Percentiles rank a stretch among this genome's conserved stretches.
phyloP scores from a whole-genome alignment of 2,113 vertebrate genomes.

The Ranitomeya imitator region DNA sequence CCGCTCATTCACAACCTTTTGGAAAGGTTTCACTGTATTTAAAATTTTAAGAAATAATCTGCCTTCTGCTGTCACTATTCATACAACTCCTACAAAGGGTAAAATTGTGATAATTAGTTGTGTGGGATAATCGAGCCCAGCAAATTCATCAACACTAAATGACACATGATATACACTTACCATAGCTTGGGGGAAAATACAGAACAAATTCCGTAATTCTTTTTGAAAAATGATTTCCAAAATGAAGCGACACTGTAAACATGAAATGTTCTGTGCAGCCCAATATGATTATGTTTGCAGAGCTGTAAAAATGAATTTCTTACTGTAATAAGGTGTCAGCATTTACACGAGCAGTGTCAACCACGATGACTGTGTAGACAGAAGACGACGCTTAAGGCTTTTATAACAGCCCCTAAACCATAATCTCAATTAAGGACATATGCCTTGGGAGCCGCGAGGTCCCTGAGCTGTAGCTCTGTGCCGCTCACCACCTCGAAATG shows the following conservation, averaged over 20 bases:
- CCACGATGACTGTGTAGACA: background rate
- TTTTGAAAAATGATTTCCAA: background rate
- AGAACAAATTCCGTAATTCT: background rate
- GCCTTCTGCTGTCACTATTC: no score
- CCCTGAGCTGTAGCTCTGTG: constrained; percentile 45
- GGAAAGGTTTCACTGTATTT: no score
- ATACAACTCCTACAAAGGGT: no score
- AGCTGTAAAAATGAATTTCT: constrained; percentile 1
- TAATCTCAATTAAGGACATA: constrained; percentile 61
- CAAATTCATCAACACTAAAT: no score
- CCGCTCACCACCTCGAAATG: constrained; percentile 61
- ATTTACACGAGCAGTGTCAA: constrained; percentile 35
- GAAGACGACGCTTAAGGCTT: constrained; percentile 31
- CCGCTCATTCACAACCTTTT: no score
- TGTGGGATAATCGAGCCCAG: no score
- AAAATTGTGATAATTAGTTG: no score
- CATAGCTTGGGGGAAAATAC: background rate
- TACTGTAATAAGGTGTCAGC: constrained; percentile 23
- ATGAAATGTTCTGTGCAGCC: background rate
- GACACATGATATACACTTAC: no score
- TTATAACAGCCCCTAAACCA: constrained; percentile 58
- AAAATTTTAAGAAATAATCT: no score
- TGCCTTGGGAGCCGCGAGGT: constrained; percentile 58
- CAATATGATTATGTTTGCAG: background rate
- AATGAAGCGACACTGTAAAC: background rate